Conservation (phyloP, 2,797 vertebrate genomes). For the Merluccius polli region DNA sequence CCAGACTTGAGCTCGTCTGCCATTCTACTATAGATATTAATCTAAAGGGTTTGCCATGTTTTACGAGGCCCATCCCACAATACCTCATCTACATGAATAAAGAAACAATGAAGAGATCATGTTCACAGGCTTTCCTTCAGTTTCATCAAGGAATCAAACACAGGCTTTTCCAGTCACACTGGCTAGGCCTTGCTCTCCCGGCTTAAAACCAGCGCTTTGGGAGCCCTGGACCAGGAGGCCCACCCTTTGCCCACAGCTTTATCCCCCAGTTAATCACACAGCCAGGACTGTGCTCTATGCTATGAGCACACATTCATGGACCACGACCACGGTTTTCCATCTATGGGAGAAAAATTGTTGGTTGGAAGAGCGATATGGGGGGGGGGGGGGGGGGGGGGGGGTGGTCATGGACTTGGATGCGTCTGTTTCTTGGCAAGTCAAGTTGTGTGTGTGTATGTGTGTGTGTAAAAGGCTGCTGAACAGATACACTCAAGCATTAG, state of each 20-base stretch:
- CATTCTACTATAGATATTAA: too few relatives aligned
- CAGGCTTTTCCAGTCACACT: background rate
- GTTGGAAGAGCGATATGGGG: constrained; percentile 37
- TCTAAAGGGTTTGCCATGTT: too few relatives aligned
- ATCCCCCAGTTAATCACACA: background rate
- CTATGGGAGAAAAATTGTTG: constrained; percentile 56
- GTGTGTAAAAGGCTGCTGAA: constrained; percentile 55
- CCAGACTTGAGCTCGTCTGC: too few relatives aligned
- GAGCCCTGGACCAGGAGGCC: background rate
- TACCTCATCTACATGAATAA: background rate
- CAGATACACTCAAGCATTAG: constrained; percentile 73
- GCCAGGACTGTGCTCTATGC: background rate
- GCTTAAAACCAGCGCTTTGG: background rate
- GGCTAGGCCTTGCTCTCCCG: background rate
- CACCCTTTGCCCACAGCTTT: background rate
- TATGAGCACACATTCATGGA: constrained; percentile 43
- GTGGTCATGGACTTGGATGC: constrained; percentile 27
- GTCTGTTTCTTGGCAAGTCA: constrained; percentile 72
- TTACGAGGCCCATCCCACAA: background rate
- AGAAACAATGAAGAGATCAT: background rate
- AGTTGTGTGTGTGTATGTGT: constrained; percentile 11
- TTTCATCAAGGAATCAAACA: background rate
- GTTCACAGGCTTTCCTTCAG: background rate
- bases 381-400: constrained; percentile 40
- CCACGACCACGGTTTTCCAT: constrained; percentile 62